Conservation (phyloP, 2,797 vertebrate genomes). For the Mormyrops attenuatus region DNA sequence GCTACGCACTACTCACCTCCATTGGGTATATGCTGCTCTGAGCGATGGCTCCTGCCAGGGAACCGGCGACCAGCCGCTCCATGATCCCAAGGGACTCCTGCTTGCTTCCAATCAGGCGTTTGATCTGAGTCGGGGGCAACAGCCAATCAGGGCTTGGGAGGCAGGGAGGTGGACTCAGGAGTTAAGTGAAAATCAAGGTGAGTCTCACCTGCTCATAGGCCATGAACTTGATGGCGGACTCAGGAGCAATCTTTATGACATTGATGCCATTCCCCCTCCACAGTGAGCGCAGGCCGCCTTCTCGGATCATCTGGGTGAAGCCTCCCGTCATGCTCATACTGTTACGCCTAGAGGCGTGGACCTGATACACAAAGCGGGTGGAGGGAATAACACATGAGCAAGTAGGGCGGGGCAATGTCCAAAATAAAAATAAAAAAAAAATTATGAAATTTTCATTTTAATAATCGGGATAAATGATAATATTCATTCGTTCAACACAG, state of each 20-base stretch:
- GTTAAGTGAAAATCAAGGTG: neutral
- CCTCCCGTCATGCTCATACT: constrained; percentile 82
- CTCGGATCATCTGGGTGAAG: constrained; percentile 84
- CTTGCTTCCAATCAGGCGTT: constrained; percentile 76
- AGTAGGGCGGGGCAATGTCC: neutral
- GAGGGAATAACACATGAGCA: neutral
- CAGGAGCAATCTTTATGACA: constrained; percentile 89
- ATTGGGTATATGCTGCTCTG: constrained; percentile 96
- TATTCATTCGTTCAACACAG: neutral
- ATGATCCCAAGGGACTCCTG: constrained; percentile 75
- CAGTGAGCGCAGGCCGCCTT: constrained; percentile 79
- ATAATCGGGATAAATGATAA: neutral
- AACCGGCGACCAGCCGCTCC: constrained; percentile 81
- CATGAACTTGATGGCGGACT: constrained; percentile 96
- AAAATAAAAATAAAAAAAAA: neutral
- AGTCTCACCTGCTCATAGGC: constrained; percentile 84
- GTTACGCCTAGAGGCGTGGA: constrained; percentile 88
- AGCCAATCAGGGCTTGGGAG: neutral
- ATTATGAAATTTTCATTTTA: neutral
- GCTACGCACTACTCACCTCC: constrained; percentile 70
- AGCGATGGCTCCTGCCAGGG: constrained; percentile 82
- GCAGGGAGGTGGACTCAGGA: neutral
- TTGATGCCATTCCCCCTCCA: constrained; percentile 97
- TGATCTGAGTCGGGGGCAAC: constrained; percentile 65
- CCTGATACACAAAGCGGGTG: constrained; percentile 52